These are phyloP conservation scores for Laticauda laticaudata DNA, from an alignment of 2,113 vertebrate species.

Conservation along the genomic window DNA sequence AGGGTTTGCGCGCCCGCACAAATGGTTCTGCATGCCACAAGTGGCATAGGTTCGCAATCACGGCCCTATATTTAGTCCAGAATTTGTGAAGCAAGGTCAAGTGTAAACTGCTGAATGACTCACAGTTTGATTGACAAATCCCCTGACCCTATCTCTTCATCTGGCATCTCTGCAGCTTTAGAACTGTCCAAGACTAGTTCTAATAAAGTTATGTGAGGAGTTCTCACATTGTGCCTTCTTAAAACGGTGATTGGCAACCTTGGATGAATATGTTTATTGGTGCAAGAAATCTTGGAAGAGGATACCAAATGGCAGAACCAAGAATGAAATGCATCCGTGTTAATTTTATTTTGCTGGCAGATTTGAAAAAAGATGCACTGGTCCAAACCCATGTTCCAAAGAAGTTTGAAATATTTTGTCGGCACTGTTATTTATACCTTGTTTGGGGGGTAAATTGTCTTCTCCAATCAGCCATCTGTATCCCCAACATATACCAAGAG, in stretches of 20 bases:
- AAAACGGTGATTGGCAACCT: background rate
- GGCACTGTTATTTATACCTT: background rate
- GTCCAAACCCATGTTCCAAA: background rate
- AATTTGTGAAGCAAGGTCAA: background rate
- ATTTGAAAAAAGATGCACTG: background rate
- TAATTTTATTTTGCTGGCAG: background rate
- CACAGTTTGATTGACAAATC: background rate
- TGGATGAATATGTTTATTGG: background rate
- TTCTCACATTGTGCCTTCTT: background rate
- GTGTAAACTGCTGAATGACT: background rate
- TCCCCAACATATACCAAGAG: background rate
- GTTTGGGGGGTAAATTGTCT: background rate
- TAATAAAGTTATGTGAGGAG: background rate
- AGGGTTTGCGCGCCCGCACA: too few relatives aligned
- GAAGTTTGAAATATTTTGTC: background rate
- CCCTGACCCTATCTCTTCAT: background rate
- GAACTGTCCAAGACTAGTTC: background rate
- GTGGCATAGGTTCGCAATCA: too few relatives aligned
- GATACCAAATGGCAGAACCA: background rate
- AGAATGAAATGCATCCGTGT: background rate
- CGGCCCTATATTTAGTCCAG: background rate
- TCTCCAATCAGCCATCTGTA: background rate
- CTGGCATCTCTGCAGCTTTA: background rate
- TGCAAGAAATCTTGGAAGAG: background rate
- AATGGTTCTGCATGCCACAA: too few relatives aligned